Base-by-base conservation (phyloP, 1,140 invertebrate species). In the Saxidomus purpurata region DNA sequence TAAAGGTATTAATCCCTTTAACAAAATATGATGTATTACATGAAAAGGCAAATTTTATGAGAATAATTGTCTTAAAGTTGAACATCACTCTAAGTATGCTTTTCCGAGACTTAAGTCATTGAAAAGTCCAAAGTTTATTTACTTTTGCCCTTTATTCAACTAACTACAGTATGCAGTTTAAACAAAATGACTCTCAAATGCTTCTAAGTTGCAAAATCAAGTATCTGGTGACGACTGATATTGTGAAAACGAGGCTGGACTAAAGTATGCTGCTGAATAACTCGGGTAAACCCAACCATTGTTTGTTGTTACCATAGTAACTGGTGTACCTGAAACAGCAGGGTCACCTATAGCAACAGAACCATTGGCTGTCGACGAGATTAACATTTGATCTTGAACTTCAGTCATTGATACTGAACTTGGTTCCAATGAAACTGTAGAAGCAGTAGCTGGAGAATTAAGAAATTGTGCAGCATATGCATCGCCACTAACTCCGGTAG, bases 381-480 rank as follows among this genome's bases (percentile, higher is more conserved):
- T 67, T 67, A 36, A 3, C 61, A 67, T 31, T 67, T 67, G n/a
- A 67, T 36, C 28, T 31, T 67, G n/a, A 67, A 28, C 61, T 13
- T 74, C 9, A 13, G 34, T 40, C 9, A 40, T 11, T 40, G 69
- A 74, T 25, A 28, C 22, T 1, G 22, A 19, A 31, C 9, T 19
- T 47, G 3, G 6, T 8, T 77, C 25, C 40, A 77, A 1, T 9
- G 74, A 49, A 31, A 15, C 38, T 13, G 4, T 52, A 28, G 25
- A 31, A 49, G 22, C 43, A 47, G 22, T 17, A 28, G 22, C 25
- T 19, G 74, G 74, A 31, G 43, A 52, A 28, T 77, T 77, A 25
- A 77, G n/a, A 77, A 77, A 77, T 36, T 77, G 74, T 4, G 40
- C 22, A 49, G 74, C 43, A 52, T 77, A 77, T 47, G 74, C 43